Conservation (phyloP, 2,797 vertebrate species). For the Spheniscus humboldti region DNA sequence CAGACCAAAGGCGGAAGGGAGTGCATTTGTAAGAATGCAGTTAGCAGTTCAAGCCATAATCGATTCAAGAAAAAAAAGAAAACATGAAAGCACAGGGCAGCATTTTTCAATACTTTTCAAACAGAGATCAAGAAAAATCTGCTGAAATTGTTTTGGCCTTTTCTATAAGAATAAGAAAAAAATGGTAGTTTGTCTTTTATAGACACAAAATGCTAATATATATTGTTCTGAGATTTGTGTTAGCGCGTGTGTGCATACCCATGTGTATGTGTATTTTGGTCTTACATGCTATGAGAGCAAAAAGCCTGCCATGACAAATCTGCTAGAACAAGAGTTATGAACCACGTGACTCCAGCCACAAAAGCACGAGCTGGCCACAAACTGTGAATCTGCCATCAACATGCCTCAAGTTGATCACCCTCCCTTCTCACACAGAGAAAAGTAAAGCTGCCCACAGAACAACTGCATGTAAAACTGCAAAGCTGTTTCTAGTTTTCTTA, state of each 20-base stretch:
- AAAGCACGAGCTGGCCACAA: background rate
- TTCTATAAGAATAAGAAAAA: background rate
- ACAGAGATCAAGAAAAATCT: background rate
- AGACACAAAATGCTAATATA: background rate
- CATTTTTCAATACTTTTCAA: background rate
- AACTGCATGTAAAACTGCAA: background rate
- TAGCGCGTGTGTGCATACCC: background rate
- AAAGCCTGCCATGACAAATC: background rate
- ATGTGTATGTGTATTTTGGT: fast-evolving
- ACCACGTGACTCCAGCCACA: background rate
- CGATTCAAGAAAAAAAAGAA: background rate
- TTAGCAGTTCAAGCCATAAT: background rate
- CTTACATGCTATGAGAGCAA: background rate
- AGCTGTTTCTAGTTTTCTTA: background rate
- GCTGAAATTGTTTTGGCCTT: background rate
- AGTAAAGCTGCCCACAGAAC: background rate
- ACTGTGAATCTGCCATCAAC: background rate
- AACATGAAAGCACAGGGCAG: background rate
- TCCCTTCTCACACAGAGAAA: background rate
- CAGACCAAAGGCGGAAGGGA: background rate
- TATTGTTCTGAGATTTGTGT: background rate
- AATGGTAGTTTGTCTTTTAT: background rate
- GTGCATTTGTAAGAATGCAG: background rate
- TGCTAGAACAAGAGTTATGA: background rate
- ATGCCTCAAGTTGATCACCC: background rate